Evolutionary conservation across 1,140 invertebrate species (phyloP), one percentile per base, ranked within the genome.

Genomic region (Atopsyche davidsoni): DNA sequence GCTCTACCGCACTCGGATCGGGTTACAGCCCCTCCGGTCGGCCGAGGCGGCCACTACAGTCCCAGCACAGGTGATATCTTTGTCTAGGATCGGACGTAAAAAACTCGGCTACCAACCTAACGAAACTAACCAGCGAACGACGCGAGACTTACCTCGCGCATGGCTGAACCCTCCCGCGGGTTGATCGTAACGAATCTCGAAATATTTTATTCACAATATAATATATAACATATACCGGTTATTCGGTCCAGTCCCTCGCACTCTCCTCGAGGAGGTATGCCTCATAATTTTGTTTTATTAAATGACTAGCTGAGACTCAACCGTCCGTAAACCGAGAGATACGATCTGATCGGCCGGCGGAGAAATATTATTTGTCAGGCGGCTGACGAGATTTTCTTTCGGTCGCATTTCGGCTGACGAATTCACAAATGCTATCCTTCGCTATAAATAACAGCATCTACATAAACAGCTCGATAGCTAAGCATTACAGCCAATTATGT

Each of bases 121-220:
- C 14, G 22, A 32, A 34, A 9, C 7, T 35, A 10, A 10, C 4
- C 13, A 40, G 6, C 14, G 18, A 7, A 28, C 24, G 6, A 28
- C 24, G 31, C 43, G 24, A 28, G 17, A 17, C 40, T 42, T 41
- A 53, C 46, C 34, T 46, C 46, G 39, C 45, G 46, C 50, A 48
- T 57, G 46, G 50, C 22, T 53, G 55, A 38, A 34, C 42, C 44
- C 32, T 43, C 21, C 39, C 42, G 28, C 22, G n/a, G 10, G 10
- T 42, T 34, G 28, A 22, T 49, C 48, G 50, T 46, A 40, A 57
- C 46, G 55, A 53, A 57, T 57, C 48, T 57, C 35, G 50, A 57
- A 57, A 53, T 46, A 50, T 51, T 35, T 41, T 50, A 51, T 50
- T 50, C 48, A 42, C 23, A 50, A 28, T 14, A 23, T 21, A 31